Percentiles rank a stretch among this genome's conserved stretches.
phyloP scores from a whole-genome alignment of 2,888 invertebrate species.

The Petrolisthes manimaculis region DNA sequence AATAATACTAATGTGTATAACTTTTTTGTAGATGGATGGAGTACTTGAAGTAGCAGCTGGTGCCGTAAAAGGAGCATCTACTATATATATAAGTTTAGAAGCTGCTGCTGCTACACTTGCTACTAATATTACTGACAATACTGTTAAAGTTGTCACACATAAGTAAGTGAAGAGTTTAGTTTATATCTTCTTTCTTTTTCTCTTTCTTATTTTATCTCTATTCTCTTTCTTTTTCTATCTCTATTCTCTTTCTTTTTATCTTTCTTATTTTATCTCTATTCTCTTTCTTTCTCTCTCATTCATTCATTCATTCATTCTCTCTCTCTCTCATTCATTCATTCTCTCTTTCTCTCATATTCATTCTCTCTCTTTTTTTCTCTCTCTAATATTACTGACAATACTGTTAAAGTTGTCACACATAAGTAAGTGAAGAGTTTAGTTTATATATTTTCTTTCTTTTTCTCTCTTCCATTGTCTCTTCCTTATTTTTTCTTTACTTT shows the following conservation, averaged over 20 bases:
- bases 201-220: not conserved
- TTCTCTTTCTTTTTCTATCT: not conserved
- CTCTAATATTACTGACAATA: constrained; percentile 77
- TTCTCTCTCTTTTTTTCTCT: not conserved
- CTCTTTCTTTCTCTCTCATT: not conserved
- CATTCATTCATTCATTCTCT: no score
- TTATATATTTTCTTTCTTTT: not conserved
- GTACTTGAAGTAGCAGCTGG: constrained; percentile 78
- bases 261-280: not conserved
- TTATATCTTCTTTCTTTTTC: not conserved
- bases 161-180: no score
- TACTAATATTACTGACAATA: constrained; percentile 78
- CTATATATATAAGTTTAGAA: constrained; percentile 80
- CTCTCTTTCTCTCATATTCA: constrained; percentile 7
- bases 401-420: constrained; percentile 80
- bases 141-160: constrained; percentile 80
- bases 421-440: no score
- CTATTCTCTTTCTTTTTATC: not conserved
- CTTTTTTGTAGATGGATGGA: constrained; percentile 37
- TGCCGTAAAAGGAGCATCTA: constrained; percentile 80
- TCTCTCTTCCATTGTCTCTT: not conserved
- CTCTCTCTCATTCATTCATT: not conserved
- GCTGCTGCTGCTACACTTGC: constrained; percentile 78
- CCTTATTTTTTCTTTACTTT: not conserved
- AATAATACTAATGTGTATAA: no score